Percentiles rank a stretch among this genome's conserved stretches.
Conservation (phyloP, 2,797 vertebrate species). For the Lutjanus argentimaculatus region DNA sequence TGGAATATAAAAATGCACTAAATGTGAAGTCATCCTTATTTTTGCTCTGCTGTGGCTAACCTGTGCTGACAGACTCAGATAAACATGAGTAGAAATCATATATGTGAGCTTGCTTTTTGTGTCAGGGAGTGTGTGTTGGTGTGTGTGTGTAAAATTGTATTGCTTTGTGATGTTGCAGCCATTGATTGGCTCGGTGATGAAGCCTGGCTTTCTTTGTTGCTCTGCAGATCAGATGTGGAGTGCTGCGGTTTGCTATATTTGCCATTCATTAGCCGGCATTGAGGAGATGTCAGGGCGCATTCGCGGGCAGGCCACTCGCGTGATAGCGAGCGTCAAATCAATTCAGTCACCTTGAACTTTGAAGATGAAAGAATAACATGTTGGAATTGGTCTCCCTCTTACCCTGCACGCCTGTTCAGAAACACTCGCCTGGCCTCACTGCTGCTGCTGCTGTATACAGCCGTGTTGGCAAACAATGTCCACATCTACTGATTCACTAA, state of each 20-base stretch:
- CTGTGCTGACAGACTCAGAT: conserved; percentile 49
- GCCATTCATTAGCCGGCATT: conserved; percentile 69
- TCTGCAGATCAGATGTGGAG: conserved; percentile 67
- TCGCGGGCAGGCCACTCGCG: conserved; percentile 40
- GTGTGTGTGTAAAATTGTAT: conserved; percentile 42
- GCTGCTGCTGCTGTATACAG: not conserved
- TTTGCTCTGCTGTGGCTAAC: conserved; percentile 31
- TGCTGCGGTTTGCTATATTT: conserved; percentile 65
- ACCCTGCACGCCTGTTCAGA: conserved; percentile 22
- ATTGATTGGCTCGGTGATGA: conserved; percentile 70
- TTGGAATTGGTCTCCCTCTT: conserved; percentile 54
- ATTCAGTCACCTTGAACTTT: conserved; percentile 83
- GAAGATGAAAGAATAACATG: conserved; percentile 76
- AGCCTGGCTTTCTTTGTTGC: conserved; percentile 64
- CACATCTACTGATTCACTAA: conserved; percentile 17
- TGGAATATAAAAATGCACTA: conserved; percentile 54
- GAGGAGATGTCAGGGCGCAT: conserved; percentile 62
- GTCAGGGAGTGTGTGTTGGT: conserved; percentile 33
- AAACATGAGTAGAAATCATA: conserved; percentile 60
- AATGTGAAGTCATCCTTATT: conserved; percentile 53
- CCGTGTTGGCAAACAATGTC: conserved; percentile 12
- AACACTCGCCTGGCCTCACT: not conserved
- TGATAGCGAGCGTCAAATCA: conserved; percentile 72
- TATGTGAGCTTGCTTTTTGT: conserved; percentile 41
- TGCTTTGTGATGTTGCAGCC: conserved; percentile 59